Percentiles rank a stretch among this genome's conserved stretches.
Conservation (phyloP, 2,113 vertebrate species). For the Thalassarche chlororhynchos region DNA sequence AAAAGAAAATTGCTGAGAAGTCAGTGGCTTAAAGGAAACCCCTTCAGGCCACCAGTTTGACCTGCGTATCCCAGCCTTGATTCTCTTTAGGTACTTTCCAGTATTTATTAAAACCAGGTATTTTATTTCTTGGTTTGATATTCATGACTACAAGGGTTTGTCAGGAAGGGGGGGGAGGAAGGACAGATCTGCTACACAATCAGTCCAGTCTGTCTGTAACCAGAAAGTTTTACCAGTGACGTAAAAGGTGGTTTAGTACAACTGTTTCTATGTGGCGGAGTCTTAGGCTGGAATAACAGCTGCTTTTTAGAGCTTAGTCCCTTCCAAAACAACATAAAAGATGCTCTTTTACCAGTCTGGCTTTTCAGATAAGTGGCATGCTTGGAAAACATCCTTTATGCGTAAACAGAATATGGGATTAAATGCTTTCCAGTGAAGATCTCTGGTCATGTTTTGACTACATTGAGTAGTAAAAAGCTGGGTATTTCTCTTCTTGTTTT, state of each 20-base stretch:
- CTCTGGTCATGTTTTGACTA: neutral
- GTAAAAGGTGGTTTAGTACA: neutral
- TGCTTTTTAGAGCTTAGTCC: neutral
- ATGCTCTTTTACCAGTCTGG: neutral
- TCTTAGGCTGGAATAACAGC: neutral
- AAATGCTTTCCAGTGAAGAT: neutral
- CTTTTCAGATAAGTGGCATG: neutral
- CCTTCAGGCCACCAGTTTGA: neutral
- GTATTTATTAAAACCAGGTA: neutral
- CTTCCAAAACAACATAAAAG: neutral
- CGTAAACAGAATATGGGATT: neutral
- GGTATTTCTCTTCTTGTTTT: neutral
- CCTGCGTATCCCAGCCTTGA: neutral
- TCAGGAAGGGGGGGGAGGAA: neutral
- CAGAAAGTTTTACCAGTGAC: neutral
- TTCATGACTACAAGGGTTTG: neutral
- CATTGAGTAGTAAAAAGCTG: neutral
- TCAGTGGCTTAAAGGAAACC: neutral
- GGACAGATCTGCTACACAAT: neutral
- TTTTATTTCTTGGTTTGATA: neutral
- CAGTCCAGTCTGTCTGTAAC: neutral
- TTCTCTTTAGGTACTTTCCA: neutral
- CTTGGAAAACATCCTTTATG: neutral
- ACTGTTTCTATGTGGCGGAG: neutral
- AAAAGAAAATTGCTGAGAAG: neutral